Evolutionary conservation across 2,888 invertebrate genomes (phyloP), one percentile per base, ranked within the genome.

Genomic region (Serripes groenlandicus): DNA sequence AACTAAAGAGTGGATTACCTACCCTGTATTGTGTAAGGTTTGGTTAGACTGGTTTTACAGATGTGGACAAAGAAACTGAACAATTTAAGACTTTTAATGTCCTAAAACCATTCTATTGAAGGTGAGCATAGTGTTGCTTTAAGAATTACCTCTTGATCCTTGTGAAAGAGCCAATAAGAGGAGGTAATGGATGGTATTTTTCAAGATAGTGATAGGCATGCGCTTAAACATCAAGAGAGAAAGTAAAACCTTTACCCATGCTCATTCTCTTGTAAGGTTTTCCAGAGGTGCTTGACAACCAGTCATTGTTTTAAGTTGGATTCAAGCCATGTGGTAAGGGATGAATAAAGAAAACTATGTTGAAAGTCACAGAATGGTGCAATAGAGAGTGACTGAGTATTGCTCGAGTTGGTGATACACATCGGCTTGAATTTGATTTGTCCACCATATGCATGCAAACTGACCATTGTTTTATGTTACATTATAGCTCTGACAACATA

Each of bases 401-500:
- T n/a, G n/a, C n/a, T n/a, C n/a, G n/a, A n/a, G n/a, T n/a, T n/a
- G n/a, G n/a, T n/a, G n/a, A n/a, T n/a, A n/a, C n/a, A n/a, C n/a
- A n/a, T n/a, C n/a, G n/a, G n/a, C n/a, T n/a, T n/a, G n/a, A n/a
- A n/a, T n/a, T 49, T 49, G 15, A 21, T 49, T 15, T 56, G 56
- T 56, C 56, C 56, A 32, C 15, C 37, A 42, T 26, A 23, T 66
- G 66, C 66, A 66, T 66, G 66, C 66, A 42, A 66, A 42, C 3
- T 7, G 66, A 66, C 42, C 42, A 66, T 23, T 66, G 1, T 66
- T 21, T 1, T 42, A 42, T 26, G 26, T 11, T 9, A 28, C 34
- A 37, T 21, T 42, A 35, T 42, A 42, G 37, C 66, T 66, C 66
- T 35, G 66, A 66, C 66, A 37, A 66, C 49, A 42, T 66, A 42